phyloP scores from a whole-genome alignment of 2,888 invertebrate species.

The Chloroclystis v-ata region DNA sequence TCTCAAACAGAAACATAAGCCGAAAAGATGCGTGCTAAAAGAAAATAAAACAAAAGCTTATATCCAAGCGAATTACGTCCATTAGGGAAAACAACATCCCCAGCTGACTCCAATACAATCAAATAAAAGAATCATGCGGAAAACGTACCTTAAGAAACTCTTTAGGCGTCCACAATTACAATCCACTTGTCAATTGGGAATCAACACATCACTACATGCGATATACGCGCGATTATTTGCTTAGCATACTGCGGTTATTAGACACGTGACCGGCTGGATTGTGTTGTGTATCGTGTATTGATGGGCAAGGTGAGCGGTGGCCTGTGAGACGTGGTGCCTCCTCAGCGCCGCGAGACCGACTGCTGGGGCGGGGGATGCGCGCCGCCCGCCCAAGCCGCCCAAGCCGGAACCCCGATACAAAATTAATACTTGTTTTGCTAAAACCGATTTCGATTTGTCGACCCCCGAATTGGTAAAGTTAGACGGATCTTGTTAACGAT shows the following conservation, averaged over 20 bases:
- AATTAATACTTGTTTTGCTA: constrained; percentile 78
- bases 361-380: constrained; percentile 69
- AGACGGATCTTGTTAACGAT: constrained; percentile 73
- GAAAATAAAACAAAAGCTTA: constrained; percentile 6
- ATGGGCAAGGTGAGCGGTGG: constrained; percentile 41
- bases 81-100: constrained; percentile 10
- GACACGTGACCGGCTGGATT: constrained; percentile 29
- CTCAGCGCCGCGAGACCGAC: constrained; percentile 56
- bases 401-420: constrained; percentile 64
- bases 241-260: constrained; percentile 23
- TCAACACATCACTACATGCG: constrained; percentile 43
- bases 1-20: neutral
- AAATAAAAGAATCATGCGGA: constrained; percentile 18
- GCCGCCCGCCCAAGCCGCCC: constrained; percentile 59
- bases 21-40: constrained; percentile 1
- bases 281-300: constrained; percentile 43
- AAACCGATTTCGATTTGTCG: constrained; percentile 77
- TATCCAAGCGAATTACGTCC: constrained; percentile 16
- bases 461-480: constrained; percentile 72
- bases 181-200: constrained; percentile 51
- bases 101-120: constrained; percentile 18
- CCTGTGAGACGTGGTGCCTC: constrained; percentile 48
- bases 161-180: constrained; percentile 43
- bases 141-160: constrained; percentile 17
- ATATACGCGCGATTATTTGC: constrained; percentile 41